phyloP scores from a whole-genome alignment of 53 echinoderm and acorn worm species.

The Arbacia lixula region DNA sequence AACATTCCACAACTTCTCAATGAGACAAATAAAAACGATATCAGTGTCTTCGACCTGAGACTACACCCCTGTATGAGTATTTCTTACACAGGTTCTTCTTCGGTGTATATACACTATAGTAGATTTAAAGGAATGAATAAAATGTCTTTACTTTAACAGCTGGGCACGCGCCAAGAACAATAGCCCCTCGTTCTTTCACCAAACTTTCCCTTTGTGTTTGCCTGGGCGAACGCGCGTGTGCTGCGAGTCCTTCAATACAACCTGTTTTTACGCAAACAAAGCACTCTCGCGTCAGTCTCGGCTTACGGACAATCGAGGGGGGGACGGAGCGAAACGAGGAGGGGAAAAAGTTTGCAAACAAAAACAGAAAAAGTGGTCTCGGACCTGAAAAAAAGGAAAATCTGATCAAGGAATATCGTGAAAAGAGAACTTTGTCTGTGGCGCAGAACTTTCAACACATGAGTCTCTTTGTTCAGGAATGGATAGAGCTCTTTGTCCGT shows the following conservation, averaged over 20 bases:
- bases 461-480: conserved; percentile 49
- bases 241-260: conserved; percentile 15
- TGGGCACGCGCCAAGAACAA: conserved; percentile 52
- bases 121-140: conserved; percentile 33
- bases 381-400: neutral
- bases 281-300: conserved; percentile 26
- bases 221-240: no score
- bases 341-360: no score
- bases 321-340: conserved; percentile 13
- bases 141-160: conserved; percentile 42
- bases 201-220: conserved; percentile 30
- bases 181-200: neutral
- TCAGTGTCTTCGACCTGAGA: no score
- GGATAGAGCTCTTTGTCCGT: conserved; percentile 38
- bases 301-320: conserved; percentile 8
- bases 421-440: conserved; percentile 11
- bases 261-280: conserved; percentile 52
- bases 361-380: neutral
- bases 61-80: no score
- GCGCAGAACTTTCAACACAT: conserved; percentile 27
- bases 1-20: no score
- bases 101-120: no score
- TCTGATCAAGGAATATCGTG: neutral
- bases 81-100: no score
- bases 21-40: no score